phyloP scores from a whole-genome alignment of 2,888 invertebrate species.

The Oxyteleia sp. region DNA sequence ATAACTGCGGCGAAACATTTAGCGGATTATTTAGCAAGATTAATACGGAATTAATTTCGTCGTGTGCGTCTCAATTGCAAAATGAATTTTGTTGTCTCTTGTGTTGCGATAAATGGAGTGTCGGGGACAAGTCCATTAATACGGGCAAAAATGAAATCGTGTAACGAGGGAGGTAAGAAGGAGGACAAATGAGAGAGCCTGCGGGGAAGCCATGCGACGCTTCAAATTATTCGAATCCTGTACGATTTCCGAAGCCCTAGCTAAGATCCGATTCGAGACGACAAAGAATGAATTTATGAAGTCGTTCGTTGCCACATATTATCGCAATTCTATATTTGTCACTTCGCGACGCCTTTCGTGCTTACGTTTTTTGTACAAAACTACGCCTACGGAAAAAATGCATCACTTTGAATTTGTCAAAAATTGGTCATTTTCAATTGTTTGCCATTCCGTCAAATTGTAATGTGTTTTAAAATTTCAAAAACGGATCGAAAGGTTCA shows the following conservation, averaged over 20 bases:
- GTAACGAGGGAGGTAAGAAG: constrained; percentile 70
- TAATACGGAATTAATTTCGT: too few relatives aligned
- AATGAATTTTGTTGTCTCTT: constrained; percentile 10
- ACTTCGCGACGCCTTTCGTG: constrained; percentile 17
- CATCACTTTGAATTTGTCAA: too few relatives aligned
- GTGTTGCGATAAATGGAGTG: constrained; percentile 1
- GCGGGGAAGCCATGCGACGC: constrained; percentile 81
- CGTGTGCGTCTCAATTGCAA: constrained; percentile 46
- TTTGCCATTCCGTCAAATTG: too few relatives aligned
- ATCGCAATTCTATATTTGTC: constrained; percentile 68
- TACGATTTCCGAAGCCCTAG: constrained; percentile 88
- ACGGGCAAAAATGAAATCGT: constrained; percentile 59
- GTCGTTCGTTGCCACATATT: constrained; percentile 83
- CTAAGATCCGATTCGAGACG: constrained; percentile 81
- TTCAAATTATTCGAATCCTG: constrained; percentile 87
- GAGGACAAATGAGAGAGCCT: constrained; percentile 70
- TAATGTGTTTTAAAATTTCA: too few relatives aligned
- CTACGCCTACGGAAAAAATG: too few relatives aligned
- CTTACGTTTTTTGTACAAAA: too few relatives aligned
- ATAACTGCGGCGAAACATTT: constrained; percentile 58
- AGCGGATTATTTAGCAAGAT: constrained; percentile 60
- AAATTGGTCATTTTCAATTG: too few relatives aligned
- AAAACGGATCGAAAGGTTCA: too few relatives aligned
- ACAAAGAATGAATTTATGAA: constrained; percentile 84
- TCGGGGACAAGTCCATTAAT: constrained; percentile 5